Evolutionary conservation across 2,797 vertebrate genomes (phyloP).

Genomic region (Propithecus deckenii): DNA sequence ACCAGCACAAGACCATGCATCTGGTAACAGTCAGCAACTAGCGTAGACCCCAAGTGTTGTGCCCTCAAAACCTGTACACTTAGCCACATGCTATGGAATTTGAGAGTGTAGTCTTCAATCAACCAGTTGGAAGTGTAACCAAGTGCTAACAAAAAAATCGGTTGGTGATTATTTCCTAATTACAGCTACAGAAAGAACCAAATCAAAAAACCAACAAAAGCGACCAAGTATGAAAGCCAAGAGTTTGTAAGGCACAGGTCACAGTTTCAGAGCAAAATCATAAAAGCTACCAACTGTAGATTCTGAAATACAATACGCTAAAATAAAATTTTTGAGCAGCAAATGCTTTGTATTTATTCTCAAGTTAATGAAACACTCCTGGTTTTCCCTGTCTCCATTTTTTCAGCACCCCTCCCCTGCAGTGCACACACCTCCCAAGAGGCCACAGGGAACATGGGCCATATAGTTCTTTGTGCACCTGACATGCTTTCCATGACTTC

Average conservation of each 20-base stretch:
- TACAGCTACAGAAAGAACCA: background rate
- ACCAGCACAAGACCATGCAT: background rate
- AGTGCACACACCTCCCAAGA: background rate
- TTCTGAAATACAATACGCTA: background rate
- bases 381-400: background rate
- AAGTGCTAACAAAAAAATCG: background rate
- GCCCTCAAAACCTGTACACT: background rate
- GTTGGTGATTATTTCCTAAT: slow-evolving; percentile 34
- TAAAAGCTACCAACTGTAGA: background rate
- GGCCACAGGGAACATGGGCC: slow-evolving; percentile 5
- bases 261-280: background rate
- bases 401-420: background rate
- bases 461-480: background rate
- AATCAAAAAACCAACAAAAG: background rate
- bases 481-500: slow-evolving; percentile 76
- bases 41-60: background rate
- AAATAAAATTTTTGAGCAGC: background rate
- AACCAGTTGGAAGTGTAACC: background rate
- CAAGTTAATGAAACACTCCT: background rate
- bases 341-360: background rate
- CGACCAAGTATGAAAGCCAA: background rate
- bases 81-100: background rate
- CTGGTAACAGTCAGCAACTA: background rate
- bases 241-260: background rate
- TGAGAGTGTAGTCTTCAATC: background rate